Base-by-base conservation (phyloP, 2,888 invertebrate genomes). In the Trichopoda pennipes region DNA sequence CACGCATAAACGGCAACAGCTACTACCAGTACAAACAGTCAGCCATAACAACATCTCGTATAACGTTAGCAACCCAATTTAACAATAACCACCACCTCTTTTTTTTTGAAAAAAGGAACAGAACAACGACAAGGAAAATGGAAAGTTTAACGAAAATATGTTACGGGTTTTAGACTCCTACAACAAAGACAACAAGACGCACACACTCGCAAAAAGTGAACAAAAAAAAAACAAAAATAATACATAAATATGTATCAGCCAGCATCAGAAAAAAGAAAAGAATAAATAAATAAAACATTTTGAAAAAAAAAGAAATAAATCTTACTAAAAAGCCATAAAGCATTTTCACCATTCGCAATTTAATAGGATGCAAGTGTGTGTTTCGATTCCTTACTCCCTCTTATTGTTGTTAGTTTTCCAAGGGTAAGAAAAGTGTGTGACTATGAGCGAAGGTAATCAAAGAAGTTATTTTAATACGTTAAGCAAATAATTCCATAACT, bases 301-400 rank as follows among this genome's bases (percentile, higher is more conserved):
- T 89, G 86, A 90, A 90, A 80, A 89, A 80, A 89, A 89, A 12
- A 88, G 88, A 89, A 90, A 90, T 90, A 90, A 91, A 89, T 90
- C 90, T 90, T 89, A 87, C 88, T 86, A 89, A 89, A 88, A 90
- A 89, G 88, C 89, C 88, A 90, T 90, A 90, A 90, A 90, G 90
- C 90, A 90, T 90, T 91, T 91, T 88, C 90, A 87, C 87, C 88
- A 87, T 89, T 88, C 88, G 86, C 89, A 88, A 89, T 90, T 88
- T 89, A 90, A 90, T 89, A 88, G 28, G 8, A 28, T 87, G 87
- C 87, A 88, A 75, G 64, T 81, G 60, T 76, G 72, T 68, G 75
- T 75, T 28, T 58, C 49, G 49, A 66, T 17, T 51, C 38, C 56
- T 75, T 70, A 12, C 23, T 56, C 3, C 56, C 49, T 58, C 3